Evolutionary conservation across 2,113 vertebrate genomes (phyloP).

Genomic region (Trochalopteron elliotii): DNA sequence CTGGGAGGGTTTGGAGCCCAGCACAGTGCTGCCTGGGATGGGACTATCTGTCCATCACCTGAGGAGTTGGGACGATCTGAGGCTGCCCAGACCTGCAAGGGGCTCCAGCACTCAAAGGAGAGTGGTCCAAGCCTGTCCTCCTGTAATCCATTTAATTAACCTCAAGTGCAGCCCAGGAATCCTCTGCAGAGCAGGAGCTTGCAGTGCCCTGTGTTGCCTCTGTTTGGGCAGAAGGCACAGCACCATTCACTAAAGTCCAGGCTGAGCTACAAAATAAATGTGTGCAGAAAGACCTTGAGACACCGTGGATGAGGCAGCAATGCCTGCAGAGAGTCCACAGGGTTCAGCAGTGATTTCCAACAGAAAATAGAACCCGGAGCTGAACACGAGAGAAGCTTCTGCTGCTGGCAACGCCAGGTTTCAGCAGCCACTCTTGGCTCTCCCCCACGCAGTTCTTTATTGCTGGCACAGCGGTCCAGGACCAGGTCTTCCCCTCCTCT

Average conservation of each 20-base stretch:
- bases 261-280: neutral
- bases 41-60: neutral
- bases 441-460: neutral
- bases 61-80: neutral
- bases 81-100: neutral
- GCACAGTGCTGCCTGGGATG: fast-evolving
- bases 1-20: neutral
- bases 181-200: neutral
- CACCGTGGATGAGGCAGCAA: neutral
- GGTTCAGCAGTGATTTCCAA: neutral
- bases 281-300: neutral
- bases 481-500: neutral
- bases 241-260: neutral
- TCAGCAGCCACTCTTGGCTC: neutral
- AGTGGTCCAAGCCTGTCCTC: neutral
- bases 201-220: neutral
- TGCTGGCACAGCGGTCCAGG: neutral
- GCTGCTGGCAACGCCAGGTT: neutral
- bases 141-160: neutral
- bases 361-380: fast-evolving
- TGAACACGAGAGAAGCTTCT: neutral
- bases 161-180: neutral
- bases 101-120: neutral
- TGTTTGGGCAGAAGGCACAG: neutral
- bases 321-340: no score